Base-by-base conservation (phyloP, 1,140 invertebrate genomes). In the Drosophila ogumai region DNA sequence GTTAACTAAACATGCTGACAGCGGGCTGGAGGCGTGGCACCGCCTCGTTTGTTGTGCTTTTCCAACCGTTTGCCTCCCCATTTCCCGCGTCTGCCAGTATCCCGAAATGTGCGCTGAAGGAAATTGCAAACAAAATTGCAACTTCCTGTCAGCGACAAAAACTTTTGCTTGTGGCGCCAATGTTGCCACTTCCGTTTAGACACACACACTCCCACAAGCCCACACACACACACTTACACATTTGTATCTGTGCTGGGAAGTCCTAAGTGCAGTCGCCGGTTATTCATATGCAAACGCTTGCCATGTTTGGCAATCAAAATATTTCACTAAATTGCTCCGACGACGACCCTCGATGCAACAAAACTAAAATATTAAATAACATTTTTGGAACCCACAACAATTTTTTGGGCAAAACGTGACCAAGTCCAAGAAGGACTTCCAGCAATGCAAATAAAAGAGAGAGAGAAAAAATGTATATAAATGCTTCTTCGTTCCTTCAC, bases 51-150 rank as follows among this genome's bases (percentile, higher is more conserved):
- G 75, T 60, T 78, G 59, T 44, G 58, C 46, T 56, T 40, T 63
- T 44, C 36, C 25, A 6, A 15, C 49, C 38, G 19, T 8, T 31
- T 34, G 17, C 31, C 15, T 5, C 41, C 12, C 7, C 12, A 19
- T 40, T 58, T 15, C 36, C 31, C 28, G 28, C 44, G 22, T 25
- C 17, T 41, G 5, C 59, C 31, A 34, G 49, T 34, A 52, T 59
- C 38, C 79, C 72, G 22, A 87, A 87, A 82, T 87, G 82, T 82
- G 84, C 82, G 67, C 74, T 81, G 81, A 90, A 90, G 85, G 85
- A 90, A 90, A 90, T 90, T 90, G 86, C 85, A 90, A 90, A 90
- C 85, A 90, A 90, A 90, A 90, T 90, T 90, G 85, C 85, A 90
- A 90, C 85, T 90, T 90, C 85, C 85, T 90, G 85, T 86, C 85